Percentiles rank a stretch among this genome's conserved stretches.
Conservation (phyloP, 2,113 vertebrate genomes). For the Holacanthus passer region DNA sequence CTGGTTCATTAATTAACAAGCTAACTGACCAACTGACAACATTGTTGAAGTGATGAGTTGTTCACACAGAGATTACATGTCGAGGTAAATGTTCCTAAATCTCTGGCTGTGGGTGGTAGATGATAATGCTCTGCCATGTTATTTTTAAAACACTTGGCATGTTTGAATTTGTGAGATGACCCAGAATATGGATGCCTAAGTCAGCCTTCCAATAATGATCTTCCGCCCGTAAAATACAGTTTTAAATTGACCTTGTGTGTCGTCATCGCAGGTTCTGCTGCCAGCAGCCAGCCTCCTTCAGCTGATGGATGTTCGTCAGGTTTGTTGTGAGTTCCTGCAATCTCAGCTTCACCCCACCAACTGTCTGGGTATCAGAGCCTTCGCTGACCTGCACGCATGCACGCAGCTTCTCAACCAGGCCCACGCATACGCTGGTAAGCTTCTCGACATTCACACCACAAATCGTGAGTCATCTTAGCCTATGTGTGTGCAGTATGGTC, state of each 20-base stretch:
- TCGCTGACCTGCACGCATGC: conserved; percentile 96
- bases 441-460: neutral
- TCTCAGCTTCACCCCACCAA: conserved; percentile 96
- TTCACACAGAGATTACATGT: neutral
- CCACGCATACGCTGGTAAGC: conserved; percentile 93
- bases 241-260: neutral
- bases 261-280: conserved; percentile 88
- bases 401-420: conserved; percentile 92
- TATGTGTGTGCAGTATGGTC: neutral
- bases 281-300: conserved; percentile 95
- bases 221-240: neutral
- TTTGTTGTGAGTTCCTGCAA: conserved; percentile 96
- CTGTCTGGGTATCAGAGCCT: conserved; percentile 95
- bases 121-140: neutral
- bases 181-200: no score
- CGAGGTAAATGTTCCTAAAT: neutral
- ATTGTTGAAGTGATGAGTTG: neutral
- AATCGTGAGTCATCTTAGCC: conserved; percentile 10
- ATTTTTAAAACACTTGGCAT: neutral
- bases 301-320: conserved; percentile 94
- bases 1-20: neutral
- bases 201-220: no score
- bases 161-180: neutral
- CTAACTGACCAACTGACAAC: neutral
- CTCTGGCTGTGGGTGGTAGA: neutral